These are phyloP conservation scores for Sebastiscus tertius DNA, from an alignment of 2,797 vertebrate genomes.

Conservation along the genomic window DNA sequence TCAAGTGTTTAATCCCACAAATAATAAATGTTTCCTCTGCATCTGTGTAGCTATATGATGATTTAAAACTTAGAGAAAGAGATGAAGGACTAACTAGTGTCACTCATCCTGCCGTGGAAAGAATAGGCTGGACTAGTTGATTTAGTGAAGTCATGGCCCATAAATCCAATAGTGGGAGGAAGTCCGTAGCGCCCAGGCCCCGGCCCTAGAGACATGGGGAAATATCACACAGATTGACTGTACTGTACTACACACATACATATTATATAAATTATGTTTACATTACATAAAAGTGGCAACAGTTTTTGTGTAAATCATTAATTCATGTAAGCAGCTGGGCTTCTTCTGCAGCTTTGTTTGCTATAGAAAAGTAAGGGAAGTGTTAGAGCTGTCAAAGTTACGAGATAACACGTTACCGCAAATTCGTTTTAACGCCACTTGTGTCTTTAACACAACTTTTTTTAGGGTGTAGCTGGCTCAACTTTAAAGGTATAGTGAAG, in stretches of 20 bases:
- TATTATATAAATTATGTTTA: neutral
- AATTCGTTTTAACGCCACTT: no score
- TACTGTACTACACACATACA: neutral
- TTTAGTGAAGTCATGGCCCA: slow-evolving; percentile 87
- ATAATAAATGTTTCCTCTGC: neutral
- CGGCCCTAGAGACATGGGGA: slow-evolving; percentile 74
- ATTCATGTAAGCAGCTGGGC: no score
- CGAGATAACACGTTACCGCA: no score
- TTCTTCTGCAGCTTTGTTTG: no score
- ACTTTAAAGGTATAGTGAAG: no score
- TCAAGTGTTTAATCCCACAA: neutral
- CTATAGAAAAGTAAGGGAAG: no score
- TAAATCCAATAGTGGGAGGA: slow-evolving; percentile 85
- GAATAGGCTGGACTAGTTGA: slow-evolving; percentile 83
- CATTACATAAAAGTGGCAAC: neutral
- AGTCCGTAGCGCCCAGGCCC: slow-evolving; percentile 86
- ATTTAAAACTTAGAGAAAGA: neutral
- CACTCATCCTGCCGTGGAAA: slow-evolving; percentile 79
- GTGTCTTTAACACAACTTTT: no score
- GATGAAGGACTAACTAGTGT: slow-evolving; percentile 76
- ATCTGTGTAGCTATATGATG: neutral
- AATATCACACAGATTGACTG: neutral
- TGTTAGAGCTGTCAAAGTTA: no score
- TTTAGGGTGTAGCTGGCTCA: no score
- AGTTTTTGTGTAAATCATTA: neutral